Conservation (phyloP, 2,113 vertebrate genomes). For the pig (Sus scrofa) region DNA sequence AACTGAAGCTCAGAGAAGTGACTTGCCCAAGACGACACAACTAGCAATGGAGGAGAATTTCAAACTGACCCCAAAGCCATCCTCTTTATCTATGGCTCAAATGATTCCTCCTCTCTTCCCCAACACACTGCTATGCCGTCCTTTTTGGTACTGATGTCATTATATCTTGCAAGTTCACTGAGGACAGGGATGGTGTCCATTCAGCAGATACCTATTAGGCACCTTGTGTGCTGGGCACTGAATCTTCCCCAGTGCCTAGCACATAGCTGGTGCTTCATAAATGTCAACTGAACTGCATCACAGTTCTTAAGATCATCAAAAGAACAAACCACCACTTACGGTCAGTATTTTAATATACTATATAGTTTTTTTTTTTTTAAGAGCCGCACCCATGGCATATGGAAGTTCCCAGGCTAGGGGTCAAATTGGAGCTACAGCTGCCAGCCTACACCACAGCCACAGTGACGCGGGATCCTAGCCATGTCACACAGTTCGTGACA, state of each 20-base stretch:
- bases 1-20: not conserved
- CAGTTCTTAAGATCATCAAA: not conserved
- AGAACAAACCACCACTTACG: not conserved
- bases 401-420: too few relatives aligned
- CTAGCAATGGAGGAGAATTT: not conserved
- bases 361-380: not conserved
- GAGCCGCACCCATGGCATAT: too few relatives aligned
- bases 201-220: not conserved
- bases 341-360: conserved; percentile 27
- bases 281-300: not conserved
- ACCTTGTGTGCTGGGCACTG: not conserved
- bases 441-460: too few relatives aligned
- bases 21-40: not conserved
- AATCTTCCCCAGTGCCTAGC: not conserved
- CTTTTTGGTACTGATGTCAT: not conserved
- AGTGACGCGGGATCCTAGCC: too few relatives aligned
- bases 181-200: not conserved
- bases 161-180: not conserved
- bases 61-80: not conserved
- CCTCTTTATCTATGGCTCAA: not conserved
- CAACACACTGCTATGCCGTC: not conserved
- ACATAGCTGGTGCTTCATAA: not conserved
- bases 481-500: too few relatives aligned
- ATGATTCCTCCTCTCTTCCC: not conserved
- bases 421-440: too few relatives aligned